phyloP scores from a whole-genome alignment of 2,888 invertebrate genomes.

The Chamaedrilus cognettii region DNA sequence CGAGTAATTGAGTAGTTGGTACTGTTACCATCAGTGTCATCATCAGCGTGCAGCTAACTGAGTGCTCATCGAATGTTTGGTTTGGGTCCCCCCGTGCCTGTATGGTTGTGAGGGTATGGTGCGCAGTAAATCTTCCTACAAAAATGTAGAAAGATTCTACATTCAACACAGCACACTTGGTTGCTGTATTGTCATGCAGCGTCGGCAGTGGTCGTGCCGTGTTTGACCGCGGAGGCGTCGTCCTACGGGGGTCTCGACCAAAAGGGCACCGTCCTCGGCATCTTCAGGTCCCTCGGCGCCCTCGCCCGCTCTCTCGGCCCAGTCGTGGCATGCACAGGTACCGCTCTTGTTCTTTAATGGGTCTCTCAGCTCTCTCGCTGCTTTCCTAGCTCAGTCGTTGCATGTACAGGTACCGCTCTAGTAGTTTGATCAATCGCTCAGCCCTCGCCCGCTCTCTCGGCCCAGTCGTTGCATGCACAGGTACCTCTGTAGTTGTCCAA shows the following conservation, averaged over 20 bases:
- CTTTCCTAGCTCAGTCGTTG: constrained; percentile 86
- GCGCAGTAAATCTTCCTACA: too few species aligned
- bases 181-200: constrained; percentile 52
- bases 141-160: too few species aligned
- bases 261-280: constrained; percentile 91
- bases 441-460: constrained; percentile 91
- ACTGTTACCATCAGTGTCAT: too few species aligned
- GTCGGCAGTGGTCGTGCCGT: constrained; percentile 85
- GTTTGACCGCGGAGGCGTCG: constrained; percentile 90
- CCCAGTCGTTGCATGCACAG: constrained; percentile 82
- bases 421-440: too few species aligned
- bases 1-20: too few species aligned
- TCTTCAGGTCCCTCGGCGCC: constrained; percentile 91
- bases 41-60: too few species aligned
- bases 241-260: constrained; percentile 74
- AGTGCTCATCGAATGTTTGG: too few species aligned
- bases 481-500: too few species aligned
- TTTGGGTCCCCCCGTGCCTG: too few species aligned
- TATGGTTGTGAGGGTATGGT: too few species aligned
- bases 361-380: constrained; percentile 92
- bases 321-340: constrained; percentile 80
- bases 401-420: constrained; percentile 83
- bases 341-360: too few species aligned
- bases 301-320: constrained; percentile 92
- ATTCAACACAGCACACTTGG: too few species aligned